phyloP scores from a whole-genome alignment of 2,113 vertebrate genomes.

The Paedocypris sp. region DNA sequence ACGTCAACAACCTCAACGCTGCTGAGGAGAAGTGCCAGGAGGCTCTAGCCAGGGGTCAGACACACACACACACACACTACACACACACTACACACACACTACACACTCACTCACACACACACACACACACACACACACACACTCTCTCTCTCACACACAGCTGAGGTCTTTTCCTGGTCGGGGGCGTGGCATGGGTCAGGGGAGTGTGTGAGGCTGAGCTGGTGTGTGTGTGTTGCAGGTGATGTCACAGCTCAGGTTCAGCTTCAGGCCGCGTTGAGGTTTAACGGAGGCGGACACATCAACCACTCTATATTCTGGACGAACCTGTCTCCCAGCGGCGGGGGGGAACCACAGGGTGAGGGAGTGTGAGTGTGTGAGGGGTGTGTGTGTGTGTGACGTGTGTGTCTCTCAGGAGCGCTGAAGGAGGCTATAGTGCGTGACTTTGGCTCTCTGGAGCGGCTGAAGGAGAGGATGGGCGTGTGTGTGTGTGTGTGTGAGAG shows the following conservation, averaged over 20 bases:
- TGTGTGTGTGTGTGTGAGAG: too few species aligned
- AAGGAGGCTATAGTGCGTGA: slow-evolving; percentile 85
- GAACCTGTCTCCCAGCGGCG: slow-evolving; percentile 84
- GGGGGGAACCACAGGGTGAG: slow-evolving; percentile 86
- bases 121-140: too few species aligned
- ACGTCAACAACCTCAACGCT: slow-evolving; percentile 89
- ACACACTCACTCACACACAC: too few species aligned
- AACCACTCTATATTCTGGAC: slow-evolving; percentile 98
- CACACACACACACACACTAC: too few species aligned
- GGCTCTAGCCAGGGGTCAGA: slow-evolving; percentile 79
- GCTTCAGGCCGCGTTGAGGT: slow-evolving; percentile 82
- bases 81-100: too few species aligned
- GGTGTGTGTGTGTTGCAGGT: slow-evolving; percentile 68
- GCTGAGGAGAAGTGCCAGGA: slow-evolving; percentile 84
- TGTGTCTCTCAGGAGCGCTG: slow-evolving; percentile 67
- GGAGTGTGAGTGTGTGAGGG: not conserved
- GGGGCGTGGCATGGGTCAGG: too few species aligned
- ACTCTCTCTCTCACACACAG: too few species aligned
- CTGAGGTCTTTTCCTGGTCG: too few species aligned
- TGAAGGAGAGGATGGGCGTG: slow-evolving; percentile 85
- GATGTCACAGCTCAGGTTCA: slow-evolving; percentile 81
- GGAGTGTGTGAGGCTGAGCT: too few species aligned
- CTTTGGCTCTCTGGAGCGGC: slow-evolving; percentile 85
- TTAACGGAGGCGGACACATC: slow-evolving; percentile 93
- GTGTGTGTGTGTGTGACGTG: not conserved